These are phyloP conservation scores for Pemphigus obesinymphae DNA, from an alignment of 1,140 invertebrate species.

Conservation along the genomic window DNA sequence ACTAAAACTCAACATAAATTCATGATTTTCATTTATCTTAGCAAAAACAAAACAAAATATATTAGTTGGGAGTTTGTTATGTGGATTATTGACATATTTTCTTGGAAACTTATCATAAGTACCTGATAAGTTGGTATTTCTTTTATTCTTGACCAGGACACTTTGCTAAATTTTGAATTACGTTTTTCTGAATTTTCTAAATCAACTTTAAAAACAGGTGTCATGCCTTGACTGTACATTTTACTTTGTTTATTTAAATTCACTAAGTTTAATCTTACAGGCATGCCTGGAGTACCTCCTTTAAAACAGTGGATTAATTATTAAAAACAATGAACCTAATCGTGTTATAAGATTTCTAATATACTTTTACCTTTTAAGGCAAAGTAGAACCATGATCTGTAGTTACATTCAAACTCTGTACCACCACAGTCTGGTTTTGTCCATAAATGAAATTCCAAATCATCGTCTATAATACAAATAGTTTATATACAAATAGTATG, in stretches of 20 bases:
- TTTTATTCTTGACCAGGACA: constrained; percentile 69
- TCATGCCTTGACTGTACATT: constrained; percentile 87
- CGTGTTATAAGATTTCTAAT: not conserved
- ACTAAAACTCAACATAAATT: constrained; percentile 69
- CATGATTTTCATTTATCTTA: constrained; percentile 12
- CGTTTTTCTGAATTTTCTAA: constrained; percentile 57
- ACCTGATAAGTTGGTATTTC: constrained; percentile 60
- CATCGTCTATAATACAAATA: constrained; percentile 26
- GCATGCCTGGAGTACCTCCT: constrained; percentile 55
- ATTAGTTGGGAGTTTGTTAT: not conserved
- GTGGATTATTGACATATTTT: no score
- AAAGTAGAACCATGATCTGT: constrained; percentile 92
- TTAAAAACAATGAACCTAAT: no score
- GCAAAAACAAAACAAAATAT: not conserved
- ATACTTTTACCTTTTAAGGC: constrained; percentile 61
- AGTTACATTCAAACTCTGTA: constrained; percentile 83
- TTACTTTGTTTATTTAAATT: constrained; percentile 86
- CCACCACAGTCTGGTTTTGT: constrained; percentile 83
- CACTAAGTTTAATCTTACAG: constrained; percentile 76
- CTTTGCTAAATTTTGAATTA: constrained; percentile 52
- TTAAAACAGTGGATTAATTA: constrained; percentile 43
- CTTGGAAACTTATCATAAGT: not conserved
- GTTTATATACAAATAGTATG: no score
- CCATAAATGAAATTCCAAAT: constrained; percentile 79
- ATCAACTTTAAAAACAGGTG: constrained; percentile 65